phyloP scores from a whole-genome alignment of 2,888 invertebrate species.

The Agrotis clavis region DNA sequence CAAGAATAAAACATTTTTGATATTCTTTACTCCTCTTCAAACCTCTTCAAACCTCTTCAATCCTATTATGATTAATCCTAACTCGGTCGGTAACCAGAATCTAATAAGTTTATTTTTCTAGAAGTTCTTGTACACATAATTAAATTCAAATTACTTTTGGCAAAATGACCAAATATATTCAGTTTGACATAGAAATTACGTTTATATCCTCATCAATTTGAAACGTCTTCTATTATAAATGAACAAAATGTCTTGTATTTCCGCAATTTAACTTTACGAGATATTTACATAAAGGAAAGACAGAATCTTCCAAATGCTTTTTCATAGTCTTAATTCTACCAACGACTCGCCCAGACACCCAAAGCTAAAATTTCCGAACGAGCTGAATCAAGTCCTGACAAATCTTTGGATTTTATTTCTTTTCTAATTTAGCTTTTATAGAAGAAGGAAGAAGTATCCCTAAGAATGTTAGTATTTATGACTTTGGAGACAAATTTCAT shows the following conservation, averaged over 20 bases:
- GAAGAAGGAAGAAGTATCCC: slow-evolving; percentile 28
- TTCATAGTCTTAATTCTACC: slow-evolving; percentile 38
- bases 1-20: background rate
- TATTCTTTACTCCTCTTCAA: background rate
- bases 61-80: background rate
- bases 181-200: slow-evolving; percentile 17
- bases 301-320: slow-evolving; percentile 26
- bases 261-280: slow-evolving; percentile 43
- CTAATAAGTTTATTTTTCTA: background rate
- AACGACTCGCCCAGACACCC: slow-evolving; percentile 38
- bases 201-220: slow-evolving; percentile 12
- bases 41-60: background rate
- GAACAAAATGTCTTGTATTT: slow-evolving; percentile 36
- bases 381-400: slow-evolving; percentile 44
- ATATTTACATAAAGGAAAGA: slow-evolving; percentile 41
- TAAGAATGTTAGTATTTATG: slow-evolving; percentile 53
- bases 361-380: slow-evolving; percentile 36
- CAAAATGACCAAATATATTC: background rate
- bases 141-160: slow-evolving; percentile 1
- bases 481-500: slow-evolving; percentile 48
- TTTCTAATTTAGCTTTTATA: slow-evolving; percentile 53
- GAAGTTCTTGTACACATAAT: background rate
- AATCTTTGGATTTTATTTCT: slow-evolving; percentile 55
- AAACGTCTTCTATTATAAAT: slow-evolving; percentile 17
- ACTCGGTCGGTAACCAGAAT: background rate